Base-by-base conservation (phyloP, 2,113 vertebrate genomes). In the Rhineura floridana region DNA sequence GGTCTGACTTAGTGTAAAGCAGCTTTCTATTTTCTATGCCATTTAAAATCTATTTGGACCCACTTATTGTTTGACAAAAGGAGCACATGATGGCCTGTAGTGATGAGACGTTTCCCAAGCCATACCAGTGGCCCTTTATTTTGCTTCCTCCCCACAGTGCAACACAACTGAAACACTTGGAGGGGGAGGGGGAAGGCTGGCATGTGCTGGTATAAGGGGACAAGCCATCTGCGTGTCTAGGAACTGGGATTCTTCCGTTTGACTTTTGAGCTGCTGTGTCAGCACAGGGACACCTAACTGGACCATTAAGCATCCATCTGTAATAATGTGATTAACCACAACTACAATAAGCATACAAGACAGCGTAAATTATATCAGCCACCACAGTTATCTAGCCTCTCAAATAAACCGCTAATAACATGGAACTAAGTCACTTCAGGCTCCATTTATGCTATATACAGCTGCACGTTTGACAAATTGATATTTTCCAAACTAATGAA, bases 381-480 rank as follows among this genome's bases (percentile, higher is more conserved):
- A 81, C 69, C 90, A 75, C 78, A 88, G 88, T 88, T 90, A 85
- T 88, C 86, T 80, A 91, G 82, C 83, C 92, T 92, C 87, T 90
- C 85, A 92, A 93, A 93, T 90, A 90, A 96, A 89, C 92, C 92
- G 84, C 94, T 95, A 94, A 93, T 94, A 96, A 95, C 88, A 90
- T 94, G 94, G 93, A 96, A 96, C 92, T 95, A 96, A 95, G 90
- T 90, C 93, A 89, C 94, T 92, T 94, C 90, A 93, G 93, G 92
- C 89, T 94, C 90, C 87, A 87, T 95, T 95, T 93, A 90, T 93
- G 93, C 91, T 91, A 95, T 91, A 78, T 91, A 90, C 88, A 90
- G 87, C 88, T 88, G 65, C 80, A 90, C 89, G 92, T 90, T 91
- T 95, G 95, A 96, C 92, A 96, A 95, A 94, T 83, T 81, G 70